Conservation (phyloP, 2,797 vertebrate species). For the Oophaga sylvatica region DNA sequence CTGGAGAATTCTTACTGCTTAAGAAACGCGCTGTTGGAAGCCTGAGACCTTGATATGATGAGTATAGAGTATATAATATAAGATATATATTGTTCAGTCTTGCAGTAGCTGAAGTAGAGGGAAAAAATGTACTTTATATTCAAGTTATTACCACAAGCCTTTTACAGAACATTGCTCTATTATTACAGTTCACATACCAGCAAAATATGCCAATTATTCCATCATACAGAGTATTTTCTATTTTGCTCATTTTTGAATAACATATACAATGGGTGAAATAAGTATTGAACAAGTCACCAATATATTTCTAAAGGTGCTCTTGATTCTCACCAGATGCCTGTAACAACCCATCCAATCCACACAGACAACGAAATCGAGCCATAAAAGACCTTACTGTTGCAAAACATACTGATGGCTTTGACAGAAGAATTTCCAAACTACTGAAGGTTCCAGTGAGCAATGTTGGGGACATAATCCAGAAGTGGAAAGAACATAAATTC, state of each 20-base stretch:
- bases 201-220: neutral
- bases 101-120: neutral
- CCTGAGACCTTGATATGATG: neutral
- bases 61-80: neutral
- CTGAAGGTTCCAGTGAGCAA: too few relatives aligned
- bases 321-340: too few relatives aligned
- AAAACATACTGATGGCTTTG: too few relatives aligned
- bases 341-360: too few relatives aligned
- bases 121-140: neutral
- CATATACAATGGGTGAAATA: neutral
- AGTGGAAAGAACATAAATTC: too few relatives aligned
- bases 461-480: too few relatives aligned
- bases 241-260: neutral
- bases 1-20: neutral
- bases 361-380: too few relatives aligned
- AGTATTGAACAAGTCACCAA: neutral
- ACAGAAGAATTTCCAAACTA: too few relatives aligned
- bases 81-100: constrained; percentile 3
- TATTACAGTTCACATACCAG: neutral
- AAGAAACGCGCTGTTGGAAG: neutral
- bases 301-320: too few relatives aligned
- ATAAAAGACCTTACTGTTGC: too few relatives aligned
- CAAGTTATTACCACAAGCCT: constrained; percentile 15
- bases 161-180: neutral
- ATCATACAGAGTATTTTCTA: neutral